Evolutionary conservation across 2,797 vertebrate genomes (phyloP).

Genomic region (Hephaestus fuliginosus): DNA sequence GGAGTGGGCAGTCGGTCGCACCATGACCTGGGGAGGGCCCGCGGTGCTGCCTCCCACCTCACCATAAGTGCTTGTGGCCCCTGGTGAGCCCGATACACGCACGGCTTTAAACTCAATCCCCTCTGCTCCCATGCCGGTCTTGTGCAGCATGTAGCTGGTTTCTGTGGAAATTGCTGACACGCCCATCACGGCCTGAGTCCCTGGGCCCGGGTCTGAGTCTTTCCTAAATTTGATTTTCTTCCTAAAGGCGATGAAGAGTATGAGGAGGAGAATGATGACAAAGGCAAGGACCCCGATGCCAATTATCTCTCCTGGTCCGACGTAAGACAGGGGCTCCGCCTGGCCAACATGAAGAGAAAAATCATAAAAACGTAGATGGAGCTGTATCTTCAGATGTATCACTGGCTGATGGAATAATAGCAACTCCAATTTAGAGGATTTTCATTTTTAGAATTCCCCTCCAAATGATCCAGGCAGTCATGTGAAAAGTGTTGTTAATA

Average conservation of each 20-base stretch:
- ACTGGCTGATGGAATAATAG: neutral
- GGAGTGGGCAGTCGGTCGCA: conserved; percentile 93
- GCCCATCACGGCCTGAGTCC: conserved; percentile 85
- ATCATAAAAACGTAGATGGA: conserved; percentile 8
- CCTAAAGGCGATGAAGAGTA: conserved; percentile 91
- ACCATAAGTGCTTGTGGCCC: conserved; percentile 65
- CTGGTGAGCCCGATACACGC: conserved; percentile 68
- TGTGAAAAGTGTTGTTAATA: neutral
- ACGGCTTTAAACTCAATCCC: conserved; percentile 84
- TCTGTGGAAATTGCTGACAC: conserved; percentile 92
- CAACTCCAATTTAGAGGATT: neutral
- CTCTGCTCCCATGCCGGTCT: conserved; percentile 73
- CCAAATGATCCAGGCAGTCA: conserved; percentile 3
- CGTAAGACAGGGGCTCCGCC: conserved; percentile 91
- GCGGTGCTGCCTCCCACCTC: conserved; percentile 65
- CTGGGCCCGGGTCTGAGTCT: conserved; percentile 87
- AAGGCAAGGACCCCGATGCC: conserved; percentile 94
- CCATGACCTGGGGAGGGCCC: conserved; percentile 92
- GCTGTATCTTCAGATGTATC: neutral
- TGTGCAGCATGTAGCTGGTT: conserved; percentile 84
- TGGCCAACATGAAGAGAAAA: conserved; percentile 70
- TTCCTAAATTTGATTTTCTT: conserved; percentile 93
- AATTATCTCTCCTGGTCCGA: conserved; percentile 96
- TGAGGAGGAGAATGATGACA: conserved; percentile 90
- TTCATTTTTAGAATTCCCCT: neutral